phyloP scores from a whole-genome alignment of 2,888 invertebrate species.

The Helleia helle region DNA sequence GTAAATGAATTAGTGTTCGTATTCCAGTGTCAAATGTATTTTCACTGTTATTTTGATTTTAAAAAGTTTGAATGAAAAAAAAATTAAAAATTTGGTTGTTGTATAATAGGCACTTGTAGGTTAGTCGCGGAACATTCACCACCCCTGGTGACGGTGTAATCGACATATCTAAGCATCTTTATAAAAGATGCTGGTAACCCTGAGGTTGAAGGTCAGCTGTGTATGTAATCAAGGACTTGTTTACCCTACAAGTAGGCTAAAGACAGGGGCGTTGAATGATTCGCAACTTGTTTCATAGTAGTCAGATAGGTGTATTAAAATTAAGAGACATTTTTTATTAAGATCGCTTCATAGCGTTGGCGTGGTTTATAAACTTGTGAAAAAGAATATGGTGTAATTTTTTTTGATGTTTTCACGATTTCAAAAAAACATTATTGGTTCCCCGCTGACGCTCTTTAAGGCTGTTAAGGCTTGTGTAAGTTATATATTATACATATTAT shows the following conservation, averaged over 20 bases:
- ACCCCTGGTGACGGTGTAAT: not conserved
- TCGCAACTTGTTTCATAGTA: conserved; percentile 26
- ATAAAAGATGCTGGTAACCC: not conserved
- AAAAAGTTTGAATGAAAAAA: conserved; percentile 18
- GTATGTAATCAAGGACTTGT: too few species aligned
- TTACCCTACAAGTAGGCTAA: too few species aligned
- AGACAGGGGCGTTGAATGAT: not conserved
- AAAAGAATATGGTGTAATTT: conserved; percentile 31
- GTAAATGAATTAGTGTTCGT: conserved; percentile 34
- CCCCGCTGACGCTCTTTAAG: conserved; percentile 39
- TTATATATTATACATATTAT: conserved; percentile 70
- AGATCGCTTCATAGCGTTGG: conserved; percentile 41
- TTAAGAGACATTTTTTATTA: conserved; percentile 41
- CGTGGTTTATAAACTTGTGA: conserved; percentile 23
- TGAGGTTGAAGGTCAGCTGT: too few species aligned
- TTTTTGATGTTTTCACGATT: conserved; percentile 30
- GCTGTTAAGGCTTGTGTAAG: conserved; percentile 46
- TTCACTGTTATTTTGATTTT: conserved; percentile 18
- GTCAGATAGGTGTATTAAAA: conserved; percentile 33
- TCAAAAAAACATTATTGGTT: conserved; percentile 15
- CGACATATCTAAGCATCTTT: not conserved
- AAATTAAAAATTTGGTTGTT: conserved; percentile 47
- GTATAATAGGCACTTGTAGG: conserved; percentile 45
- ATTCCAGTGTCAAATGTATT: conserved; percentile 21
- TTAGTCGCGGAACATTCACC: conserved; percentile 4